Conservation (phyloP, 2,113 vertebrate species). For the Apteryx mantelli region DNA sequence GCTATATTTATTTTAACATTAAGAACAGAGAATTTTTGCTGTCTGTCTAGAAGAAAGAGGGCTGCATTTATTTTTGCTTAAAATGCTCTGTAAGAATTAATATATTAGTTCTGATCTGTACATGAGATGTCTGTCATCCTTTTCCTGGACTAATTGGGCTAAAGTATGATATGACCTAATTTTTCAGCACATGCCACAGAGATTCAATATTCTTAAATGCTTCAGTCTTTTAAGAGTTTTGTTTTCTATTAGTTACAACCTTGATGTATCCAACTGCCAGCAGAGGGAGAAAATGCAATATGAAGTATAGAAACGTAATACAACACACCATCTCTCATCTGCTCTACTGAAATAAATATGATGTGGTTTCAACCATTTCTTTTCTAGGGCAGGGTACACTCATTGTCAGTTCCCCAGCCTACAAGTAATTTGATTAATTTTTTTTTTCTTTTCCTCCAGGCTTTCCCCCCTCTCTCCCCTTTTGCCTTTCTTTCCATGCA, state of each 20-base stretch:
- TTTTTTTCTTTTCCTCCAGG: neutral
- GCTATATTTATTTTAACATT: neutral
- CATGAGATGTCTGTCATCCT: neutral
- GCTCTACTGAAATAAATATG: constrained; percentile 56
- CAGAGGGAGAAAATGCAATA: constrained; percentile 76
- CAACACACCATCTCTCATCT: neutral
- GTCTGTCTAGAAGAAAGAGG: neutral
- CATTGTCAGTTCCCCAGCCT: neutral
- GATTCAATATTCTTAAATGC: constrained; percentile 3
- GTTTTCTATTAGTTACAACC: constrained; percentile 21
- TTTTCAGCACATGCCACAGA: neutral
- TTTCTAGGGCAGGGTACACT: constrained; percentile 61
- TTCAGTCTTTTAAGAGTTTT: constrained; percentile 14
- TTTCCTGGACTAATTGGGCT: constrained; percentile 47
- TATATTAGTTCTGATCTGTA: neutral
- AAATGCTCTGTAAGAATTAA: neutral
- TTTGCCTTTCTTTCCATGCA: neutral
- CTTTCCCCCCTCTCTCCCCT: neutral
- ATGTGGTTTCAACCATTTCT: constrained; percentile 51
- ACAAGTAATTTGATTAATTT: neutral
- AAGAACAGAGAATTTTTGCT: neutral
- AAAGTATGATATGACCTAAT: constrained; percentile 14
- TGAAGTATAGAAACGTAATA: constrained; percentile 37
- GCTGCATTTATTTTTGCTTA: neutral
- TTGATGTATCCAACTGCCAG: constrained; percentile 62